Evolutionary conservation across 2,113 vertebrate genomes (phyloP), one percentile per base, ranked within the genome.

Genomic region (Corydoras sp.): DNA sequence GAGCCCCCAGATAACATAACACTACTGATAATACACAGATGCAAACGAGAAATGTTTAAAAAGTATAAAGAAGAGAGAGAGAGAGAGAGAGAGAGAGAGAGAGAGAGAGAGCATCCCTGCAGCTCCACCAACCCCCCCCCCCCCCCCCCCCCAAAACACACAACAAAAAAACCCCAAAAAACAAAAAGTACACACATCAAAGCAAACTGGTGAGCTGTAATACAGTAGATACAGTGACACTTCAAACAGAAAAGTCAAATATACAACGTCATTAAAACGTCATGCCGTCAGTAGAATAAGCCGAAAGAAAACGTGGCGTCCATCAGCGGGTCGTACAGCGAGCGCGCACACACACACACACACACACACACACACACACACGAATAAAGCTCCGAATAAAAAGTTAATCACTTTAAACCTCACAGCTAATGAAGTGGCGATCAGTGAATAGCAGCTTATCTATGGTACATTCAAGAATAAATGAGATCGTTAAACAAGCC

Each of bases 381-480:
- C 90, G 90, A 81, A 93, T 90, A 93, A 92, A 82, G 92, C 90
- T 87, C 93, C 92, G 86, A 92, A 93, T 89, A 92, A 95, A 84
- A 95, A 84, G 90, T 95, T 92, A 93, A 86, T 94, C 92, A 93
- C 72, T 92, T 92, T 92, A 95, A 24, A 92, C 92, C 97, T 98
- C 95, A 98, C 96, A 97, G 95, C 95, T 97, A 98, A 88, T 87
- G 79, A 96, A 96, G 95, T 96, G 95, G 94, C 94, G 92, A 96
- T 95, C 93, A 89, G 93, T 95, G 97, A 91, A 93, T 98, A 99
- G 96, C 96, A 98, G 95, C 95, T 93, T 94, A 96, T 94, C 93
- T 96, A 95, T 92, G 90, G 95, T 96, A 98, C 95, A 98, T 98
- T 98, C 95, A 93, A 96, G 92, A 56, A 93, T 93, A 93, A 92